Evolutionary conservation across 2,888 invertebrate species (phyloP).

Genomic region (Caenorhabditis sinica): DNA sequence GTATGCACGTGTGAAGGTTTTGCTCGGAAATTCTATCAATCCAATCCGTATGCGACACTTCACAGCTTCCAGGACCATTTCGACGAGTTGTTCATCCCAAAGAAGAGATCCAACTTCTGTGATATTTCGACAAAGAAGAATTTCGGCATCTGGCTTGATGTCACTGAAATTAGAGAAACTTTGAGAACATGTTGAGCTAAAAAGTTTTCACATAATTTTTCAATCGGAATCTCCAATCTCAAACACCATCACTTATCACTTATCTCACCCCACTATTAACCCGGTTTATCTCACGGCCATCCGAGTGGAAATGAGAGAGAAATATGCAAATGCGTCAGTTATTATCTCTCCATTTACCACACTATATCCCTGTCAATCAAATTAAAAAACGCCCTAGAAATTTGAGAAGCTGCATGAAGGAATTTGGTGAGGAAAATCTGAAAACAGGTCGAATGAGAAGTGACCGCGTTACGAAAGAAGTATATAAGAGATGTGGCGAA

Average conservation of each 20-base stretch:
- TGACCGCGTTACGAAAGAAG: background rate
- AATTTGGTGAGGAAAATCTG: constrained; percentile 37
- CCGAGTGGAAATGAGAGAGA: constrained; percentile 45
- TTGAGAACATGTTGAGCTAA: background rate
- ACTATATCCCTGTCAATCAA: constrained; percentile 46
- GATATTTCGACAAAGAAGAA: constrained; percentile 59
- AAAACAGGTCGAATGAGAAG: constrained; percentile 45
- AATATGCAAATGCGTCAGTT: constrained; percentile 47
- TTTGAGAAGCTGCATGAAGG: constrained; percentile 20
- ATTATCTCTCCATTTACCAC: constrained; percentile 5
- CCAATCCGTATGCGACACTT: constrained; percentile 57
- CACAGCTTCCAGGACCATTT: constrained; percentile 50
- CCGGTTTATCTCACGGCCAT: constrained; percentile 49
- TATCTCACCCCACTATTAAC: constrained; percentile 50
- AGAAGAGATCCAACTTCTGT: constrained; percentile 46
- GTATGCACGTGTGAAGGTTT: constrained; percentile 48
- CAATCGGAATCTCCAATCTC: background rate
- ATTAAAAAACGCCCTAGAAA: constrained; percentile 54
- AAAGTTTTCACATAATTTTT: background rate
- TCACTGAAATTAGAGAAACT: constrained; percentile 44
- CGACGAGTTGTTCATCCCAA: constrained; percentile 60
- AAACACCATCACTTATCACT: constrained; percentile 45
- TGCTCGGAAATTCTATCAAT: constrained; percentile 51
- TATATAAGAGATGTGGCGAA: constrained; percentile 17
- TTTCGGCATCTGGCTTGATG: constrained; percentile 45